phyloP scores from a whole-genome alignment of 2,888 invertebrate genomes.

The Acronicta aceris region DNA sequence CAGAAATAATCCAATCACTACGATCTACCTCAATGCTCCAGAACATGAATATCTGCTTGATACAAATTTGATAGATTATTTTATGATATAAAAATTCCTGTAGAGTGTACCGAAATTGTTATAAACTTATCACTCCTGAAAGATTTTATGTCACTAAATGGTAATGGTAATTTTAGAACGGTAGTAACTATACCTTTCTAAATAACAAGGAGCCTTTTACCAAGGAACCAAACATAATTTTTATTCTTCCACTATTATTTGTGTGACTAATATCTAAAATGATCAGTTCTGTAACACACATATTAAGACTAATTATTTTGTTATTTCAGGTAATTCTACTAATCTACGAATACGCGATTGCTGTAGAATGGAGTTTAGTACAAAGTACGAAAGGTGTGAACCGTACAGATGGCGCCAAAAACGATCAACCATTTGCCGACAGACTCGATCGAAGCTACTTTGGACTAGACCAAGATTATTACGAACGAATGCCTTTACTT shows the following conservation, averaged over 20 bases:
- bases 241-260: neutral
- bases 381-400: slow-evolving; percentile 68
- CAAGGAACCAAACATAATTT: neutral
- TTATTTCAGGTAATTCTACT: slow-evolving; percentile 86
- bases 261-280: neutral
- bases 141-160: too few species aligned
- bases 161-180: too few species aligned
- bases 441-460: slow-evolving; percentile 80
- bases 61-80: too few species aligned
- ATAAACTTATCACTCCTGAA: too few species aligned
- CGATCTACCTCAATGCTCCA: too few species aligned
- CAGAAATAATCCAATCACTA: too few species aligned
- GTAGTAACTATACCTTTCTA: too few species aligned
- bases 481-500: slow-evolving; percentile 83
- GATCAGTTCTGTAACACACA: neutral
- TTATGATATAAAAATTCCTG: too few species aligned
- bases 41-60: too few species aligned
- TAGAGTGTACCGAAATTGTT: too few species aligned
- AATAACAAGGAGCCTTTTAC: too few species aligned
- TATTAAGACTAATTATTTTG: slow-evolving; percentile 10
- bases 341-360: slow-evolving; percentile 86
- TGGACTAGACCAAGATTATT: slow-evolving; percentile 85
- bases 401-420: slow-evolving; percentile 54
- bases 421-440: slow-evolving; percentile 78
- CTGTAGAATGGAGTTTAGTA: slow-evolving; percentile 83